A percentile compares a stretch with the other conserved stretches of the same genome.
These are phyloP conservation scores for Archocentrus centrarchus DNA, from an alignment of 2,113 vertebrate species.

Conservation along the genomic window DNA sequence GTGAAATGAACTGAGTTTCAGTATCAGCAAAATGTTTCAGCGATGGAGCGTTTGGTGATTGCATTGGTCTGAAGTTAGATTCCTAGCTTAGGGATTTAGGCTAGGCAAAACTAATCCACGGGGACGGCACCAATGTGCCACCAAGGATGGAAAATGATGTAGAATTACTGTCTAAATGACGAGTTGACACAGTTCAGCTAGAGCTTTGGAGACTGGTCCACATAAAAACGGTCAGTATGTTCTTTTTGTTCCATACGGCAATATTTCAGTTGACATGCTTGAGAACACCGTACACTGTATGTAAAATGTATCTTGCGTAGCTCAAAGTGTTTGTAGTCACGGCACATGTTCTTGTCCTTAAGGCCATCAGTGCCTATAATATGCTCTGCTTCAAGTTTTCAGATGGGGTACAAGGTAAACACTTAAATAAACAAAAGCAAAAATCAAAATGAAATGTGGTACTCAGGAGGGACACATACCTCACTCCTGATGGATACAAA, in stretches of 20 bases:
- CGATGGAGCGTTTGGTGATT: too few relatives aligned
- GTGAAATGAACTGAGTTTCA: too few relatives aligned
- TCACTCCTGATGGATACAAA: not conserved
- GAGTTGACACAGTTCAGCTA: not conserved
- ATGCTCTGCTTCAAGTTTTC: not conserved
- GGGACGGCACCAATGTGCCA: not conserved
- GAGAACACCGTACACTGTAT: too few relatives aligned
- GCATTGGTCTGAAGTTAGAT: not conserved
- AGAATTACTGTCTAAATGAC: not conserved
- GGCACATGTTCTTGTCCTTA: not conserved
- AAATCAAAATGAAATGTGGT: not conserved
- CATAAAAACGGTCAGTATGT: not conserved
- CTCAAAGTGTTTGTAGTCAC: not conserved
- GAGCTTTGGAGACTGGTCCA: not conserved
- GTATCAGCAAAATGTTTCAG: too few relatives aligned
- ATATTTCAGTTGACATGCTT: not conserved
- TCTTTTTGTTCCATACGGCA: not conserved
- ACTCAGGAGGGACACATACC: not conserved
- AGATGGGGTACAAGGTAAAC: not conserved
- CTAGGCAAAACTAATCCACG: accelerated
- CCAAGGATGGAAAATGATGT: not conserved
- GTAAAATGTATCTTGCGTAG: not conserved
- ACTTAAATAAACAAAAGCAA: not conserved
- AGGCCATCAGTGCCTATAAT: not conserved
- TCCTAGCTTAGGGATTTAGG: not conserved